Conservation (phyloP, 1,140 invertebrate species). For the fruit fly (Drosophila melanogaster) region Release_6_plus_ISO1_MT NC_004354.4:18190001-18190500, state of each 20-base stretch:
- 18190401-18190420: no score
- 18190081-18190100: conserved; percentile 7
- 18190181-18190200: neutral
- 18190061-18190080: neutral
- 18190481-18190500: neutral
- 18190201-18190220: neutral
- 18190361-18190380: no score
- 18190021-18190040: conserved; percentile 19
- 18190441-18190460: neutral
- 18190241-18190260: neutral
- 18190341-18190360: no score
- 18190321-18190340: no score
- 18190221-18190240: neutral
- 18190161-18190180: conserved; percentile 23
- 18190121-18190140: conserved; percentile 1
- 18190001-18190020: conserved; percentile 10
- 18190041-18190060: neutral
- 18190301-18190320: no score
- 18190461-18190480: neutral
- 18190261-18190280: no score
- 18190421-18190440: no score
- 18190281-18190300: no score
- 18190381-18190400: no score
- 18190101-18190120: neutral
- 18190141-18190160: conserved; percentile 8